Percentiles rank a stretch among this genome's conserved stretches.
Conservation (phyloP, 2,113 vertebrate genomes). For the Podarcis muralis region DNA sequence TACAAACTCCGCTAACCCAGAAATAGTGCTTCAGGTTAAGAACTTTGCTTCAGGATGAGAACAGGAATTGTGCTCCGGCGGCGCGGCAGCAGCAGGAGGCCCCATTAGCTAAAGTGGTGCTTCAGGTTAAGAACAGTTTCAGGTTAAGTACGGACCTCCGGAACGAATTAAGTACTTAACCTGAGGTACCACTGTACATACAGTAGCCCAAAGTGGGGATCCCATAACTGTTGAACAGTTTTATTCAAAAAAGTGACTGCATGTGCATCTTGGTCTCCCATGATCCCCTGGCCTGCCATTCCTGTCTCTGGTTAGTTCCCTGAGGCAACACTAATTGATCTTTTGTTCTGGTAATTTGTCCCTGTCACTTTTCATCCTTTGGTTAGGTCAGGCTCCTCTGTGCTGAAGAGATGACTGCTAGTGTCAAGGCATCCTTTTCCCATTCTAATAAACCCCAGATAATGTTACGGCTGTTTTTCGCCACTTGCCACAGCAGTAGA, state of each 20-base stretch:
- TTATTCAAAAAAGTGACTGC: not conserved
- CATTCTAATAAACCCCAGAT: not conserved
- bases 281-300: constrained; percentile 1
- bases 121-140: too few relatives aligned
- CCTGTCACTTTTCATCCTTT: constrained; percentile 21
- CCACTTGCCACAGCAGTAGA: not conserved
- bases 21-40: too few relatives aligned
- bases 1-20: too few relatives aligned
- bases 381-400: constrained; percentile 18
- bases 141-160: too few relatives aligned
- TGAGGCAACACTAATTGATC: constrained; percentile 49
- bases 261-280: not conserved
- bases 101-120: too few relatives aligned
- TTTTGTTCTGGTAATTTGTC: constrained; percentile 55
- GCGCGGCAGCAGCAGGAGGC: too few relatives aligned
- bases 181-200: not conserved
- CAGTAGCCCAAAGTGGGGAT: not conserved
- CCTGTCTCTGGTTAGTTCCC: constrained; percentile 21
- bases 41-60: too few relatives aligned
- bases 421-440: not conserved
- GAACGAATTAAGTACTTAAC: too few relatives aligned
- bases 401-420: not conserved
- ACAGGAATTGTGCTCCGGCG: too few relatives aligned
- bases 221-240: not conserved
- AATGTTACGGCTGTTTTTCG: not conserved